A percentile compares a stretch with the other conserved stretches of the same genome.
phyloP scores from a whole-genome alignment of 2,888 invertebrate genomes.

The Tuberolachnus salignus region DNA sequence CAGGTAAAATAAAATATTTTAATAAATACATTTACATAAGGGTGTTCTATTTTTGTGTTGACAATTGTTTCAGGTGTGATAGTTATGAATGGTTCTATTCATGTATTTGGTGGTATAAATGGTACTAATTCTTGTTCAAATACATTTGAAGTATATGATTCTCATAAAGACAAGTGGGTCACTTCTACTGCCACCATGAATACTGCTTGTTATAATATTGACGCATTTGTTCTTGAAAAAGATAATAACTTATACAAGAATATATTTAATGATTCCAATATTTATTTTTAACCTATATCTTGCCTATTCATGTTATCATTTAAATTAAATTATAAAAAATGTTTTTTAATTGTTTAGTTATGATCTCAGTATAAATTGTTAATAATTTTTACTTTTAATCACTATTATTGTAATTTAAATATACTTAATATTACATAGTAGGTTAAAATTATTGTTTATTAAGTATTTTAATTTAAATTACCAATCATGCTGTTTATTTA shows the following conservation, averaged over 20 bases:
- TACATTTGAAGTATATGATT: not conserved
- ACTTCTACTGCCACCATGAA: not conserved
- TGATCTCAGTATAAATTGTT: too few relatives aligned
- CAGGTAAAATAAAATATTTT: not conserved
- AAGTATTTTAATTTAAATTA: too few relatives aligned
- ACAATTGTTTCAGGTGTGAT: not conserved
- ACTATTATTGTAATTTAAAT: too few relatives aligned
- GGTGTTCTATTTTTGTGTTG: not conserved
- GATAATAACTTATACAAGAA: not conserved
- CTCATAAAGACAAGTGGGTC: not conserved
- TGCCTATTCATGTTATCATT: too few relatives aligned
- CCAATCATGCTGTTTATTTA: too few relatives aligned
- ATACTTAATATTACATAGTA: too few relatives aligned
- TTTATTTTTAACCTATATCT: too few relatives aligned
- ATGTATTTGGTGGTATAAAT: not conserved
- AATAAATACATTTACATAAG: not conserved
- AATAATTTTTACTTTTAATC: too few relatives aligned
- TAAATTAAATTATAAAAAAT: too few relatives aligned
- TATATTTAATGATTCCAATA: not conserved
- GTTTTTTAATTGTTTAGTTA: too few relatives aligned
- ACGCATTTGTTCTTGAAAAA: not conserved
- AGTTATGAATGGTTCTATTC: not conserved
- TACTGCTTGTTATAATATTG: not conserved
- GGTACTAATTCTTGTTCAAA: not conserved
- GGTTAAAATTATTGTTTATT: too few relatives aligned